A percentile compares a stretch with the other conserved stretches of the same genome.
Evolutionary conservation across 2,797 vertebrate genomes (phyloP).

Genomic region (Saguinus oedipus): DNA sequence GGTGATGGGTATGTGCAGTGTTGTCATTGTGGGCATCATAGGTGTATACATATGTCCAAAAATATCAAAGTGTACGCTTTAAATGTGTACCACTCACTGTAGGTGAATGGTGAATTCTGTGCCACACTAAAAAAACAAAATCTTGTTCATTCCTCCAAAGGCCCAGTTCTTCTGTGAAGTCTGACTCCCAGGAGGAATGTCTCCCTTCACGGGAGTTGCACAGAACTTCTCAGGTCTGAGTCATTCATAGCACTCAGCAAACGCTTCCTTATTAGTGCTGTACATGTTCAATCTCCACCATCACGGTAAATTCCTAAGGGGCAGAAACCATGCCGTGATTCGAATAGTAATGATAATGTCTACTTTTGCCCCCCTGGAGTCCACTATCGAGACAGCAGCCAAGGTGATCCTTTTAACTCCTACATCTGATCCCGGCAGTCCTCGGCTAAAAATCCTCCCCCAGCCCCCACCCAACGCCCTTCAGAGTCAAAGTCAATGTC

Average conservation of each 20-base stretch:
- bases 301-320: constrained; percentile 57
- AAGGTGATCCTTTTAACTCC: background rate
- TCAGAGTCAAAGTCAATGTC: background rate
- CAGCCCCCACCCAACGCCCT: accelerated
- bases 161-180: background rate
- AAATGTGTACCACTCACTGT: background rate
- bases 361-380: background rate
- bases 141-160: background rate
- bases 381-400: background rate
- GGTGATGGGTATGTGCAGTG: background rate
- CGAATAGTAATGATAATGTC: background rate
- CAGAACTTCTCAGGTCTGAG: background rate
- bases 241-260: background rate
- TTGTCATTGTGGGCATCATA: no score
- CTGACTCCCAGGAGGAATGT: background rate
- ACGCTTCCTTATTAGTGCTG: constrained; percentile 14
- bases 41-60: background rate
- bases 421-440: background rate
- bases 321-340: constrained; percentile 54
- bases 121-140: background rate
- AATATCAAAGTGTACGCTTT: background rate
- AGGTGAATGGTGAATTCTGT: background rate
- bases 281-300: constrained; percentile 62
- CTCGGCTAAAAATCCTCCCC: background rate
- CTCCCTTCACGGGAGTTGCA: accelerated